A percentile compares a stretch with the other conserved stretches of the same genome.
These are phyloP conservation scores for Odontocerum albicorne DNA, from an alignment of 2,888 invertebrate genomes.

Conservation along the genomic window DNA sequence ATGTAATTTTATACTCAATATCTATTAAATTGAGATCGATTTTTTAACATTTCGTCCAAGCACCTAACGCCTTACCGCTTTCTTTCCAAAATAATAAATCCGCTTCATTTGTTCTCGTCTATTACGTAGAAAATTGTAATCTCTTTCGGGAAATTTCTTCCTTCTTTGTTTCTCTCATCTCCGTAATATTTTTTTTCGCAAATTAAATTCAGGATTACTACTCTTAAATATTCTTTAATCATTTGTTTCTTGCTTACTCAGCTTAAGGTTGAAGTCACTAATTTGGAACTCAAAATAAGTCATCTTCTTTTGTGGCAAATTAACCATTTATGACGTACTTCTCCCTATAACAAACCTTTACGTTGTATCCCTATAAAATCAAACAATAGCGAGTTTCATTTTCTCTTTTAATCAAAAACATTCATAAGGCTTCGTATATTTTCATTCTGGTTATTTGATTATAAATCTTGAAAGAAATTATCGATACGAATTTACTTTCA, in stretches of 20 bases:
- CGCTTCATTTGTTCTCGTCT: conserved; percentile 25
- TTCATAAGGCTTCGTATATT: no score
- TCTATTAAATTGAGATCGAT: not conserved
- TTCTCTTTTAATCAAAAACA: no score
- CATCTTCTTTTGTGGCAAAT: no score
- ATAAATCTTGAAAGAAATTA: no score
- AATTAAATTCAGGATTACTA: conserved; percentile 18
- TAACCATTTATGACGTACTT: no score
- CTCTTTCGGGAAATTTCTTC: conserved; percentile 19
- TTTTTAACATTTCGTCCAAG: not conserved
- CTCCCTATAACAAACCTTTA: no score
- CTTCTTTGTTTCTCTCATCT: conserved; percentile 4
- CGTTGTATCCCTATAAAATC: no score
- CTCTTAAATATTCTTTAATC: conserved; percentile 4
- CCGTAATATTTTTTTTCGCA: conserved; percentile 6
- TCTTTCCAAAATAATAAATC: conserved; percentile 17
- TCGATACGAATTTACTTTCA: no score
- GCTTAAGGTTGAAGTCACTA: no score
- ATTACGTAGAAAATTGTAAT: conserved; percentile 28
- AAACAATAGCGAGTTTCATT: no score
- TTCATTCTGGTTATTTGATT: no score
- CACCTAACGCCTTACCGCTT: not conserved
- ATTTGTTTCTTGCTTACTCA: not conserved
- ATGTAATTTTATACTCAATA: not conserved
- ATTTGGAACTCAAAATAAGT: no score